These are phyloP conservation scores for Yponomeuta cagnagella DNA, from an alignment of 2,888 invertebrate species.

Conservation along the genomic window DNA sequence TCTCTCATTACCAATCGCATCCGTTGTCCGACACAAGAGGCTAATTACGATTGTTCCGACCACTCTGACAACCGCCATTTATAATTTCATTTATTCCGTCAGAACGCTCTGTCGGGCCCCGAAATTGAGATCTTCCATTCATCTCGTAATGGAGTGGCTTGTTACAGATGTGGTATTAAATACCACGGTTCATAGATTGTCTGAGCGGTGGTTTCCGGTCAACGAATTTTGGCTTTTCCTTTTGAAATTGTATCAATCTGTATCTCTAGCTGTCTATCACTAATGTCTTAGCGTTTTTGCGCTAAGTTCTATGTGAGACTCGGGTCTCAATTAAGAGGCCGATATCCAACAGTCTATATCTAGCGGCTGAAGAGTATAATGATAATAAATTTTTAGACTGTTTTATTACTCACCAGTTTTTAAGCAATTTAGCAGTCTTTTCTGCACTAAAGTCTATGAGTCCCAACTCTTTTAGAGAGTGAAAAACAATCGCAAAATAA, in stretches of 20 bases:
- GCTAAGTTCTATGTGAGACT: too few relatives aligned
- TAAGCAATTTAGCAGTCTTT: too few relatives aligned
- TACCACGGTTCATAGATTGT: not conserved
- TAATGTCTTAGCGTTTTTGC: too few relatives aligned
- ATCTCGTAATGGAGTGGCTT: slow-evolving; percentile 7
- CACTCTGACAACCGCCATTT: slow-evolving; percentile 71
- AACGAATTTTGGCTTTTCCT: not conserved
- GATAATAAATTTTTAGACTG: too few relatives aligned
- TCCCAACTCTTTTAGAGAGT: too few relatives aligned
- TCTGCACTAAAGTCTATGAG: too few relatives aligned
- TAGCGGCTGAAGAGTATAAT: too few relatives aligned
- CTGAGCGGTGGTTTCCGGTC: not conserved
- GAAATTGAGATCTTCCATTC: slow-evolving; percentile 14
- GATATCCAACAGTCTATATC: too few relatives aligned
- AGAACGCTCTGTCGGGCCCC: slow-evolving; percentile 37
- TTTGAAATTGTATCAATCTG: not conserved
- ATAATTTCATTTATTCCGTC: slow-evolving; percentile 49
- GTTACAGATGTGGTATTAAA: not conserved
- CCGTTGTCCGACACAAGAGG: slow-evolving; percentile 67
- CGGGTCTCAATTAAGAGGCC: too few relatives aligned
- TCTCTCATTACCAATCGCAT: slow-evolving; percentile 45
- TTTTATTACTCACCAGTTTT: too few relatives aligned
- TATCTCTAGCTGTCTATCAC: too few relatives aligned
- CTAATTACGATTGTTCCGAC: slow-evolving; percentile 69
- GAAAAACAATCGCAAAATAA: too few relatives aligned